phyloP scores from a whole-genome alignment of 30 jellyfish, hydroid and myxozoan genomes.

The Hydractinia echinata region DNA sequence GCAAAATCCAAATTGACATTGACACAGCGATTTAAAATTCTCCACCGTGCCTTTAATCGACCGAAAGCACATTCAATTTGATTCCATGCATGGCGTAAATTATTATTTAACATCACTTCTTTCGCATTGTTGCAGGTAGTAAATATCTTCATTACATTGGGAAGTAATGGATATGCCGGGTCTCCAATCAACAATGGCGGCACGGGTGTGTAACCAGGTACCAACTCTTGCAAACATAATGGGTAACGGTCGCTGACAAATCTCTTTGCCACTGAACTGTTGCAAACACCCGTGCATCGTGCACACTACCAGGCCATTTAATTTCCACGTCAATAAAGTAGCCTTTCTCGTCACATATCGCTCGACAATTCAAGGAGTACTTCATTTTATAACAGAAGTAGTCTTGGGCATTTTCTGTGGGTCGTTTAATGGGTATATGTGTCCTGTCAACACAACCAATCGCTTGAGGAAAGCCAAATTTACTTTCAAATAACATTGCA shows the following conservation, averaged over 20 bases:
- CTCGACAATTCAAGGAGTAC: conserved; percentile 55
- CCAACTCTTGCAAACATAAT: conserved; percentile 21
- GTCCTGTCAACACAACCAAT: conserved; percentile 80
- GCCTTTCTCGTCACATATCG: conserved; percentile 56
- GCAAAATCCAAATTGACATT: conserved; percentile 20
- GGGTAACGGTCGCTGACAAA: conserved; percentile 39
- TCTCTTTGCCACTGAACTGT: conserved; percentile 32
- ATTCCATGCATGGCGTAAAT: conserved; percentile 9
- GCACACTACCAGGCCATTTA: no score
- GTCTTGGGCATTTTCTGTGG: conserved; percentile 70
- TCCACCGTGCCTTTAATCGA: conserved; percentile 31
- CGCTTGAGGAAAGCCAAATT: conserved; percentile 65
- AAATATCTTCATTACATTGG: neutral
- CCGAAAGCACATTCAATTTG: conserved; percentile 45
- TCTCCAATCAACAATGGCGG: conserved; percentile 59
- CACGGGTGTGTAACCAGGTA: conserved; percentile 43
- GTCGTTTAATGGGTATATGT: conserved; percentile 58
- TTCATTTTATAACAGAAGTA: conserved; percentile 61
- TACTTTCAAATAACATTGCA: conserved; percentile 23
- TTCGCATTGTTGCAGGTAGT: neutral
- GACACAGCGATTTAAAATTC: neutral
- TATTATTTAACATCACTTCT: conserved; percentile 29
- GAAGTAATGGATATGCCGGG: conserved; percentile 46
- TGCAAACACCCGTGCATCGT: conserved; percentile 27
- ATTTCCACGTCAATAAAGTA: neutral